Evolutionary conservation across 2,797 vertebrate genomes (phyloP).

Genomic region (Vireo griseus): DNA sequence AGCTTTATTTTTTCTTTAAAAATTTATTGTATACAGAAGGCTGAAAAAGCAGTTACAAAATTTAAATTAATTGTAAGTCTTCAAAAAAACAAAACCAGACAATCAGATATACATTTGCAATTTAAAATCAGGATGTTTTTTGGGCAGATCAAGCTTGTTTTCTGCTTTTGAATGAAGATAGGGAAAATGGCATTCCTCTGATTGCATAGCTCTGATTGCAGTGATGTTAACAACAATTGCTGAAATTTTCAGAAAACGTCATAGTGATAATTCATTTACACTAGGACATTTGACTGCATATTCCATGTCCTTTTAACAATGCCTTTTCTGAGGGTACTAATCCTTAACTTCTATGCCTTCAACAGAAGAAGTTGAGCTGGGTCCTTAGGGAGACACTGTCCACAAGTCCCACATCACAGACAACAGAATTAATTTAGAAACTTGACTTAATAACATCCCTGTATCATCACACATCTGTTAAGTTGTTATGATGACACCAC

Average conservation of each 20-base stretch:
- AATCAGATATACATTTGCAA: background rate
- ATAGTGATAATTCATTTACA: background rate
- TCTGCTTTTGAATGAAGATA: conserved; percentile 13
- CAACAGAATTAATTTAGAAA: background rate
- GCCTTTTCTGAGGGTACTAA: background rate
- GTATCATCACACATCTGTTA: background rate
- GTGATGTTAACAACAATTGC: background rate
- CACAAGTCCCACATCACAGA: background rate
- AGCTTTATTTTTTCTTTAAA: background rate
- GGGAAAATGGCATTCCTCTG: background rate
- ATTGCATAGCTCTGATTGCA: background rate
- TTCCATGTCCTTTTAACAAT: background rate
- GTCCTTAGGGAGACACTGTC: background rate
- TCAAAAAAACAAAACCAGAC: background rate
- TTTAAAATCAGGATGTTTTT: background rate
- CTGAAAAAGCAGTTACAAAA: background rate
- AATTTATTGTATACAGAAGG: background rate
- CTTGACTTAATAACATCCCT: background rate
- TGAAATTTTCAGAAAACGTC: conserved; percentile 14
- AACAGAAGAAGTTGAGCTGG: background rate
- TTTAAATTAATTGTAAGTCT: background rate
- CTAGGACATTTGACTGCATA: background rate
- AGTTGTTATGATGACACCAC: background rate
- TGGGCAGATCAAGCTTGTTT: background rate
- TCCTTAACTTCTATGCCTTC: background rate